Base-by-base conservation (phyloP, 2,888 invertebrate genomes). In the Bombyx huttoni region DNA sequence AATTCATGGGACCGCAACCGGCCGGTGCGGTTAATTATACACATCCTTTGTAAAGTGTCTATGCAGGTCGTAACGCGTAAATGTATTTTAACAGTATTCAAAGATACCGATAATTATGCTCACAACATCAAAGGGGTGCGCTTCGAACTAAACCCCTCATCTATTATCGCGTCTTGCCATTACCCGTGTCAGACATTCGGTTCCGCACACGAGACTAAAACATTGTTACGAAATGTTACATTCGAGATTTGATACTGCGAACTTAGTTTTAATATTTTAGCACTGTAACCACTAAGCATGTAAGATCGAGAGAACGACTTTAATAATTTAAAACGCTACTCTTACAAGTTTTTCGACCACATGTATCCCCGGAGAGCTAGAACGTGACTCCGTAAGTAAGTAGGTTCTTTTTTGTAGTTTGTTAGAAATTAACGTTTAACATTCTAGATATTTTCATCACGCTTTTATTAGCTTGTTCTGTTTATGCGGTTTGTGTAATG, bases 181-280 rank as follows among this genome's bases (percentile, higher is more conserved):
- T 47, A 9, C 34, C 10, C 34, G 51, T 10, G 48, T 12, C 35
- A 35, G 47, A 48, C 24, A 24, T 34, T 49, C 13, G 47, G 34
- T 46, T 33, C 34, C 40, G 49, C 14, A 49, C 47, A 46, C 51
- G 47, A 49, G 13, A 51, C 47, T 46, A 45, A 48, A 48, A 48
- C 50, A 53, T 40, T 51, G 49, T 48, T 50, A 46, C 51, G 50
- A 51, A 53, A 55, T 50, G 49, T 47, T 46, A 33, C 55, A 47
- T 50, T 35, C 35, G 51, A 49, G 55, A 51, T 47, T 55, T 50
- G 34, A 51, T 48, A 45, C 40, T 40, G 51, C 9, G 50, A 51
- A 49, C 51, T 47, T 46, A 50, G 50, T 48, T 48, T 54, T 53
- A 51, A 51, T 55, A 53, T 51, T 55, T 51, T 53, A 51, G 50